Evolutionary conservation across 1,140 invertebrate species (phyloP).

Genomic region (Musca domestica): DNA sequence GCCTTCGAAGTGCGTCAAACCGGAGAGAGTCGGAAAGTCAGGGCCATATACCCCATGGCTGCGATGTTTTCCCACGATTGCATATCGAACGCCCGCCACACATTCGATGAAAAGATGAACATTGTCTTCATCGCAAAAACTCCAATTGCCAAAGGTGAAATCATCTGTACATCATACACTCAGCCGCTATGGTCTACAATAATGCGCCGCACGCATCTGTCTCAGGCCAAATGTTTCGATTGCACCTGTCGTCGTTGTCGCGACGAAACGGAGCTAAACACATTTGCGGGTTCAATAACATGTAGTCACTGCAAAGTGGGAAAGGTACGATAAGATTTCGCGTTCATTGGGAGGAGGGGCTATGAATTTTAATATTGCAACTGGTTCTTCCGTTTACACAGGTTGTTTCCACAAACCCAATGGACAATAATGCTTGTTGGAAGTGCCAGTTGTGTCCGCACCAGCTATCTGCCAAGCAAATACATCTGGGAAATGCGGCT

Average conservation of each 20-base stretch:
- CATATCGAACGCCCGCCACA: constrained; percentile 63
- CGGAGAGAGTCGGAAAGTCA: constrained; percentile 54
- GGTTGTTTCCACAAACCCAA: constrained; percentile 60
- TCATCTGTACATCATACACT: constrained; percentile 66
- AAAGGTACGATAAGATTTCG: constrained; percentile 33
- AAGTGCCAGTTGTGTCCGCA: constrained; percentile 63
- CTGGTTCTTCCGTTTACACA: constrained; percentile 26
- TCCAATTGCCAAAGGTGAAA: constrained; percentile 63
- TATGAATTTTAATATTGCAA: constrained; percentile 20
- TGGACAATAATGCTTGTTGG: constrained; percentile 61
- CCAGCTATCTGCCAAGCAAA: constrained; percentile 58
- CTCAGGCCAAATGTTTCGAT: constrained; percentile 64
- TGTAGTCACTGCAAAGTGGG: constrained; percentile 62
- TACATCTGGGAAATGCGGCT: constrained; percentile 60
- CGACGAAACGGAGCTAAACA: constrained; percentile 65
- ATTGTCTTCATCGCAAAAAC: constrained; percentile 61
- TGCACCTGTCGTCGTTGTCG: constrained; percentile 63
- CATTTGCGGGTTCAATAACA: constrained; percentile 62
- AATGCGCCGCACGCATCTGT: constrained; percentile 62
- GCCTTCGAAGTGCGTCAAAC: constrained; percentile 61
- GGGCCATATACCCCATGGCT: constrained; percentile 62
- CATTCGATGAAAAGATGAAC: constrained; percentile 59
- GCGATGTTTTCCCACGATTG: constrained; percentile 67
- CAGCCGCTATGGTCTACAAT: constrained; percentile 66
- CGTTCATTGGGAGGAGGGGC: too few relatives aligned